Evolutionary conservation across 2,888 invertebrate genomes (phyloP).

Genomic region (Entomobrya proxima): DNA sequence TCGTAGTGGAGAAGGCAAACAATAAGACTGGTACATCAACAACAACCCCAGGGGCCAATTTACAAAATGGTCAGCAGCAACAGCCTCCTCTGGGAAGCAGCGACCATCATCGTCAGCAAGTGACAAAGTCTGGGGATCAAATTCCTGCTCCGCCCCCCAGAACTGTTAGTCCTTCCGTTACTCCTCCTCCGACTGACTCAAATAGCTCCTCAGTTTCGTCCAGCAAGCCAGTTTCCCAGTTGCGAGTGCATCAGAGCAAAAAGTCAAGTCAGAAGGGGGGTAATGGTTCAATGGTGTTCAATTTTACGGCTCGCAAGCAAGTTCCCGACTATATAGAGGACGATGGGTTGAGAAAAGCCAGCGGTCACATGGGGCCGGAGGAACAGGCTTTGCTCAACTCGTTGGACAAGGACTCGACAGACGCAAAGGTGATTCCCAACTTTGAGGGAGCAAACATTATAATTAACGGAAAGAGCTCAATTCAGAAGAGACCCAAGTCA

Average conservation of each 20-base stretch:
- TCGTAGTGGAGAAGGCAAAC: not conserved
- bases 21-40: slow-evolving; percentile 35
- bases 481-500: slow-evolving; percentile 82
- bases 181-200: not conserved
- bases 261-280: slow-evolving; percentile 72
- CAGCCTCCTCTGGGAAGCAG: not conserved
- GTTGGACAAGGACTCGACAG: slow-evolving; percentile 66
- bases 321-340: slow-evolving; percentile 92
- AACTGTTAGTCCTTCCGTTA: too few species aligned
- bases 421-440: slow-evolving; percentile 79
- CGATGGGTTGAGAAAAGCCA: slow-evolving; percentile 61
- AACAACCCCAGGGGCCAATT: not conserved
- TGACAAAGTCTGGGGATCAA: not conserved
- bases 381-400: slow-evolving; percentile 28
- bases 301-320: slow-evolving; percentile 88
- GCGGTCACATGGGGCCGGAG: not conserved
- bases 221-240: slow-evolving; percentile 60
- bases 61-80: slow-evolving; percentile 9
- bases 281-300: slow-evolving; percentile 85
- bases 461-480: slow-evolving; percentile 92
- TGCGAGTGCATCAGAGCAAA: slow-evolving; percentile 74
- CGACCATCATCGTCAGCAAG: slow-evolving; percentile 30
- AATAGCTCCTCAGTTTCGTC: slow-evolving; percentile 28
- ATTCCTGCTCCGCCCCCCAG: slow-evolving; percentile 35
- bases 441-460: slow-evolving; percentile 93